phyloP scores from a whole-genome alignment of 2,888 invertebrate genomes.

The Amblyjoppa fuscipennis region DNA sequence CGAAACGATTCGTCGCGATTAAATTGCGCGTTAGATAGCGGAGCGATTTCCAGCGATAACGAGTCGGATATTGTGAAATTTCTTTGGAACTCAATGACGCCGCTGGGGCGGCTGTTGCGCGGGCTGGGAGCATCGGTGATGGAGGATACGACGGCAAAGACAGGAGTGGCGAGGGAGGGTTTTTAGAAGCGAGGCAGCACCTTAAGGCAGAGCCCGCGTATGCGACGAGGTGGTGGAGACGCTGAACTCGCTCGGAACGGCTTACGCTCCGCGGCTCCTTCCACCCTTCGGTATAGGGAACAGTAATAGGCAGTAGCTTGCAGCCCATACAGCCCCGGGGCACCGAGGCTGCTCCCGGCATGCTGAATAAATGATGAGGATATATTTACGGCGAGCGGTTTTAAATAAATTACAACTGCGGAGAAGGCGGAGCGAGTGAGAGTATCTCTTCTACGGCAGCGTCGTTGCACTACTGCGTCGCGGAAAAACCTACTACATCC shows the following conservation, averaged over 20 bases:
- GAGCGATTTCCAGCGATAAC: background rate
- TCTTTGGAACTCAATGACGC: slow-evolving; percentile 49
- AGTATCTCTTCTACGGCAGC: slow-evolving; percentile 50
- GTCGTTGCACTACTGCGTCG: slow-evolving; percentile 49
- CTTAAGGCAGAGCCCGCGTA: slow-evolving; percentile 57
- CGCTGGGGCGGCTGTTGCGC: slow-evolving; percentile 37
- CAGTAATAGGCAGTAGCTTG: slow-evolving; percentile 63
- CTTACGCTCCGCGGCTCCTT: slow-evolving; percentile 50
- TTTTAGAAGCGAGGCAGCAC: slow-evolving; percentile 24
- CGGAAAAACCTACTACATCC: slow-evolving; percentile 44
- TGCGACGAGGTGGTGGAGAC: slow-evolving; percentile 55
- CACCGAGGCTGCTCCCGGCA: slow-evolving; percentile 75
- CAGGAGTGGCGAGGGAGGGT: slow-evolving; percentile 48
- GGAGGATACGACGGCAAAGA: slow-evolving; percentile 30
- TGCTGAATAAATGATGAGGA: slow-evolving; percentile 84
- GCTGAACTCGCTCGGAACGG: slow-evolving; percentile 46
- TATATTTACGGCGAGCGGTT: slow-evolving; percentile 85
- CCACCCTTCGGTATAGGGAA: slow-evolving; percentile 53
- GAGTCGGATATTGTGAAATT: slow-evolving; percentile 12
- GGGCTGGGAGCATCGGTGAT: slow-evolving; percentile 11
- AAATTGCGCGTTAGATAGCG: background rate
- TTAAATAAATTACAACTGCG: slow-evolving; percentile 85
- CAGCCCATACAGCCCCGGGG: slow-evolving; percentile 56
- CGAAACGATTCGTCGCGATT: slow-evolving; percentile 49
- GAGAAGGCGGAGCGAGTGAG: slow-evolving; percentile 79